These are phyloP conservation scores for Campoletis sonorensis DNA, from an alignment of 1,140 invertebrate species.

Conservation along the genomic window DNA sequence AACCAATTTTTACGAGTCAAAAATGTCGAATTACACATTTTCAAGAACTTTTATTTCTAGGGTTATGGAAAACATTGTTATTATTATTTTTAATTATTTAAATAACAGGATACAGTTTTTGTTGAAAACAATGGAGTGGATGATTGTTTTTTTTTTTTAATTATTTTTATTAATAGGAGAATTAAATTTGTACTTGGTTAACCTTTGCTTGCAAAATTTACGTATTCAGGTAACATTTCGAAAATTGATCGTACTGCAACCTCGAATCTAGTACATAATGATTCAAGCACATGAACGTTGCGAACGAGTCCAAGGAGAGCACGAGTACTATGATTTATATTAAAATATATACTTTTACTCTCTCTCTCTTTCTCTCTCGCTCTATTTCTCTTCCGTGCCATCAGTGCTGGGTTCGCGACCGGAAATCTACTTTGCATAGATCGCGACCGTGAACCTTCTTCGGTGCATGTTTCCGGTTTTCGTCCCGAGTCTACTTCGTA, in stretches of 20 bases:
- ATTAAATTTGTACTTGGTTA: too few species aligned
- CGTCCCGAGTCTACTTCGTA: conserved; percentile 3
- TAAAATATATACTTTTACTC: neutral
- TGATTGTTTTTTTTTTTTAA: too few species aligned
- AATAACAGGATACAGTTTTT: too few species aligned
- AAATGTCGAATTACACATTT: too few species aligned
- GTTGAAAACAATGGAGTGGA: too few species aligned
- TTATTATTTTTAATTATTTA: too few species aligned
- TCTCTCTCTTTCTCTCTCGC: neutral
- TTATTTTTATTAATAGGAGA: too few species aligned
- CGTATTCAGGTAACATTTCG: neutral
- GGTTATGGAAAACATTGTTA: too few species aligned
- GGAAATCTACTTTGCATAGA: conserved; percentile 45
- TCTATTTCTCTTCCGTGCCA: neutral
- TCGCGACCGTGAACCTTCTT: conserved; percentile 42
- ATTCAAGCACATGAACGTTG: conserved; percentile 7
- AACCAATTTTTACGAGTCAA: too few species aligned
- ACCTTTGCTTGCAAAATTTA: neutral
- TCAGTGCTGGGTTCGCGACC: neutral
- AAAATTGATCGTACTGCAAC: neutral
- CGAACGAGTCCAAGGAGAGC: neutral
- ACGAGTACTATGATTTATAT: neutral
- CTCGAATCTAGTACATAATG: neutral
- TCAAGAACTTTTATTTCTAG: too few species aligned
- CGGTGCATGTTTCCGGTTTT: conserved; percentile 27